Base-by-base conservation (phyloP, 2,888 invertebrate genomes). In the Nymphalis urticae region DNA sequence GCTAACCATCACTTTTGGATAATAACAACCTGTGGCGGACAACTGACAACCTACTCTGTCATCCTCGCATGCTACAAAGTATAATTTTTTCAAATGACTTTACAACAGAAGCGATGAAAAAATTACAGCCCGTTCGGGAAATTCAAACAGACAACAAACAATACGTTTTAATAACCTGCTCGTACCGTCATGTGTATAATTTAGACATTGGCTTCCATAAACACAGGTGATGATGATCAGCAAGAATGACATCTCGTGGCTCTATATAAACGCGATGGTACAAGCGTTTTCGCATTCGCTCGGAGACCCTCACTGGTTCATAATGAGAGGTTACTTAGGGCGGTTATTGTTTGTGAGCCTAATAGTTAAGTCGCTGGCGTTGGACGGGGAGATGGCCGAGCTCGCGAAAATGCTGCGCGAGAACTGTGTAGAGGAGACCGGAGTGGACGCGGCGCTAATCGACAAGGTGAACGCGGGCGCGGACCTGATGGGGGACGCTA, bases 361-460 rank as follows among this genome's bases (percentile, higher is more conserved):
- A 19, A 48, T 75, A 63, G 72, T 66, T 62, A 73, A 64, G 51
- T 65, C 67, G 9, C 56, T 51, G 64, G 75, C 75, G 36, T 72
- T 91, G 79, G 90, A 90, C 74, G 85, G 82, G 3, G 90, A 92
- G 69, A 87, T 89, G 89, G 87, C 85, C 1, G 92, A 92, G 74
- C 77, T 92, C 65, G 88, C 87, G 24, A 76, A 77, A 70, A 86
- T 89, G 87, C 77, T 92, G 76, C 83, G 89, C 64, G 89, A 89
- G 36, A 83, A 75, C 75, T 92, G 92, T 78, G 81, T 72, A 0
- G 87, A 69, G 1, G 90, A 92, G 74, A 85, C 85, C 0, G 86
- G 84, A n/a, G 90, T 82, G 1, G 88, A 89, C 74, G 7, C 80
- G 19, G 68, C 78, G 54, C 78, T 89, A 17, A 75, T 92, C 48